Evolutionary conservation across 2,888 invertebrate genomes (phyloP).

Genomic region (Argynnis bischoffii): DNA sequence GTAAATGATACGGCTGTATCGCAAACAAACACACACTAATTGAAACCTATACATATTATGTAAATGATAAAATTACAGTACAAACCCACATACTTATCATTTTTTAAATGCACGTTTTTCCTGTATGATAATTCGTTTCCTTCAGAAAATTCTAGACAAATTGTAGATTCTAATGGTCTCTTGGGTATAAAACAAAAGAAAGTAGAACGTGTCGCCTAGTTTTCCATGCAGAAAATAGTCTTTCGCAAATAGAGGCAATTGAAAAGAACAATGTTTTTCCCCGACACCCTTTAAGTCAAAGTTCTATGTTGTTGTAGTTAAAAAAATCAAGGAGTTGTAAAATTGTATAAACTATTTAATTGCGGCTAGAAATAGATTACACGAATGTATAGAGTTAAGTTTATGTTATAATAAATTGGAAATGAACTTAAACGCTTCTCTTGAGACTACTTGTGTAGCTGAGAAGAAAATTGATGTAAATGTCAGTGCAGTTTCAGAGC

Average conservation of each 20-base stretch:
- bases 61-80: too few species aligned
- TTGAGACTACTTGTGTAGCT: constrained; percentile 15
- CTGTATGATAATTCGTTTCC: constrained; percentile 9
- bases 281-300: constrained; percentile 9
- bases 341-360: constrained; percentile 1
- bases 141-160: background rate
- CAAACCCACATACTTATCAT: background rate
- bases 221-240: constrained; percentile 19
- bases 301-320: background rate
- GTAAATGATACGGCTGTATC: too few species aligned
- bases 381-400: constrained; percentile 11
- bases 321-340: background rate
- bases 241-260: constrained; percentile 22
- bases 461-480: constrained; percentile 32
- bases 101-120: background rate
- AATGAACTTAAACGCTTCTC: constrained; percentile 20
- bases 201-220: constrained; percentile 11
- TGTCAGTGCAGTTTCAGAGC: constrained; percentile 26
- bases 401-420: constrained; percentile 9
- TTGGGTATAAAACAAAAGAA: constrained; percentile 20
- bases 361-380: background rate
- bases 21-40: too few species aligned
- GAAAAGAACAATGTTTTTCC: constrained; percentile 24
- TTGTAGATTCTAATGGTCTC: constrained; percentile 14
- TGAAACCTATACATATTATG: too few species aligned